Evolutionary conservation across 92 coral and sea anemone species (phyloP).

Genomic region (Siderastrea siderea): DNA sequence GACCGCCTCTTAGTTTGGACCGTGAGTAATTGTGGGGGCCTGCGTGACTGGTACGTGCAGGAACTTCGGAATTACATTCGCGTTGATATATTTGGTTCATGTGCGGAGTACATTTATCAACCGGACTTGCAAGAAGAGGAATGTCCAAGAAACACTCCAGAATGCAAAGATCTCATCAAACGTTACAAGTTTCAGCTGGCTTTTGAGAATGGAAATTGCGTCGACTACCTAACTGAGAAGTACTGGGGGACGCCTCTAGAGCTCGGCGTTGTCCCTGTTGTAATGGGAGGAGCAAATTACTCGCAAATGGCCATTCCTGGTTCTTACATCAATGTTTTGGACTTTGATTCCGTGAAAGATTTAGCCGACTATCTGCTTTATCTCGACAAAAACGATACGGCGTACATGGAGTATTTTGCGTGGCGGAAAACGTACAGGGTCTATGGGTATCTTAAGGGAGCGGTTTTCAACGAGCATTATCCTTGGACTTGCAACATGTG

Average conservation of each 20-base stretch:
- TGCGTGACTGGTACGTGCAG: constrained; percentile 63
- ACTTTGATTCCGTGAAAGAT: constrained; percentile 76
- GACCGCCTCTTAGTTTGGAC: constrained; percentile 87
- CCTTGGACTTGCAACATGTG: constrained; percentile 90
- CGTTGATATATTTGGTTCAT: constrained; percentile 82
- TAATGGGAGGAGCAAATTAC: constrained; percentile 86
- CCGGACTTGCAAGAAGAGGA: neutral
- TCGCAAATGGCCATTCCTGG: constrained; percentile 82
- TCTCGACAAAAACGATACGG: constrained; percentile 79
- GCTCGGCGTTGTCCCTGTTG: constrained; percentile 81
- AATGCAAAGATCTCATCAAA: constrained; percentile 61
- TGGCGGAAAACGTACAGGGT: constrained; percentile 78
- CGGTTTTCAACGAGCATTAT: constrained; percentile 29
- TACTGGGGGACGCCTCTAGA: constrained; percentile 78
- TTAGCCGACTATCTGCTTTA: constrained; percentile 76
- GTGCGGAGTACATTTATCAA: constrained; percentile 57
- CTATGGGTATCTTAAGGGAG: neutral
- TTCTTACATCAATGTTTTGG: constrained; percentile 80
- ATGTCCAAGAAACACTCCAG: constrained; percentile 46
- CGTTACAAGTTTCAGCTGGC: constrained; percentile 88
- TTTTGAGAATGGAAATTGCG: constrained; percentile 84
- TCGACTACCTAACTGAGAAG: constrained; percentile 89
- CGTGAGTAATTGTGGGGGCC: constrained; percentile 81
- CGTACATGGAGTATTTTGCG: constrained; percentile 80
- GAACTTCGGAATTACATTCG: constrained; percentile 67